Conservation (phyloP, 2,888 invertebrate genomes). For the Dinocampus coccinellae region DNA sequence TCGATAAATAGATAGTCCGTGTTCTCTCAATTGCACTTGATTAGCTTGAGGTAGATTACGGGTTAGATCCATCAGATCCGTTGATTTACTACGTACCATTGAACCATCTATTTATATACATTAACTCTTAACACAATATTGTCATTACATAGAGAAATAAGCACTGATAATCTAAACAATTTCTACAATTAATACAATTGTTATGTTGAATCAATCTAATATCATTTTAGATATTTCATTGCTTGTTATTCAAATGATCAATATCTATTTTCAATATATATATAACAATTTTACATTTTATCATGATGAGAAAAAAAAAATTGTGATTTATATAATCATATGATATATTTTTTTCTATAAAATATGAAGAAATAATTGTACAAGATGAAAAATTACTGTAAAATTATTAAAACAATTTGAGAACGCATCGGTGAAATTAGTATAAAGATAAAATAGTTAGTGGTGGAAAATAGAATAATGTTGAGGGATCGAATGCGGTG, state of each 20-base stretch:
- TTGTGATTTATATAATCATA: no score
- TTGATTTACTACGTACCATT: constrained; percentile 15
- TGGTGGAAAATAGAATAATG: constrained; percentile 19
- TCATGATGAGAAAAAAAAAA: no score
- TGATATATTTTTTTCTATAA: no score
- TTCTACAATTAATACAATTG: no score
- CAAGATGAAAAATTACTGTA: neutral
- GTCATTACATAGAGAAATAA: no score
- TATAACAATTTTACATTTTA: no score
- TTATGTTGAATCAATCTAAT: no score
- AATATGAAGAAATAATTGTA: constrained; percentile 2
- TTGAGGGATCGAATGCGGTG: constrained; percentile 32
- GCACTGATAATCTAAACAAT: no score
- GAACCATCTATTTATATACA: neutral
- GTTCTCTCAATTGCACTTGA: constrained; percentile 12
- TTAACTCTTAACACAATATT: neutral
- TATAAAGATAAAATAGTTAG: constrained; percentile 31
- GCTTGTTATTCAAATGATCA: no score
- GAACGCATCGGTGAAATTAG: constrained; percentile 14
- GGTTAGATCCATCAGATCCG: constrained; percentile 8
- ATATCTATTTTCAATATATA: no score
- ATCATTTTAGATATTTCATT: no score
- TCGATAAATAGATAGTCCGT: constrained; percentile 8
- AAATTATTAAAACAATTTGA: constrained; percentile 9
- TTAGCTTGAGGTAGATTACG: constrained; percentile 8